Conservation (phyloP, 2,888 invertebrate species). For the Gymnocheta viridis region DNA sequence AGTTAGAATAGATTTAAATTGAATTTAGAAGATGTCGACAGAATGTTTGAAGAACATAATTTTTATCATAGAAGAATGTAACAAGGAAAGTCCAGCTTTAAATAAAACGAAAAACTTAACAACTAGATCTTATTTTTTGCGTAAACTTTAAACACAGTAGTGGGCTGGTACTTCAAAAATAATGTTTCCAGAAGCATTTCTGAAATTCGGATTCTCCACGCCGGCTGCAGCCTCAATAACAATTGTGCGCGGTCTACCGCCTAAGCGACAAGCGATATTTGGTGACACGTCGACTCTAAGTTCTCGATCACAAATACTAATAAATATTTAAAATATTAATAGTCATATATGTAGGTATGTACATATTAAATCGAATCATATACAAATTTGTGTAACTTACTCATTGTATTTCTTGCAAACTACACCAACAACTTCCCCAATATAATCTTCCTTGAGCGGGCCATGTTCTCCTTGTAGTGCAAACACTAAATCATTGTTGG, state of each 20-base stretch:
- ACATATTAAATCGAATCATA: background rate
- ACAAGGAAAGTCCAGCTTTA: slow-evolving; percentile 56
- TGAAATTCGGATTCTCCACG: slow-evolving; percentile 80
- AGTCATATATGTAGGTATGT: background rate
- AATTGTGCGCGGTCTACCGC: slow-evolving; percentile 87
- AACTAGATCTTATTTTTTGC: background rate
- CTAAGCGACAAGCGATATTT: slow-evolving; percentile 91
- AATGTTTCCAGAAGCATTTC: slow-evolving; percentile 79
- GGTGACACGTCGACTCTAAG: slow-evolving; percentile 88
- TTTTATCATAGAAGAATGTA: slow-evolving; percentile 45
- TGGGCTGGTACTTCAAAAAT: slow-evolving; percentile 82
- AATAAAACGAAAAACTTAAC: slow-evolving; percentile 18
- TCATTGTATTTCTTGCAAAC: slow-evolving; percentile 88
- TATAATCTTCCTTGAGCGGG: slow-evolving; percentile 86
- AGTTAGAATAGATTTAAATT: background rate
- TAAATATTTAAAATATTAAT: background rate
- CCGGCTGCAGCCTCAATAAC: slow-evolving; percentile 79
- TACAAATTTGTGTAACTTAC: slow-evolving; percentile 84
- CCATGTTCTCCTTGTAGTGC: slow-evolving; percentile 84
- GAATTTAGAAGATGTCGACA: background rate
- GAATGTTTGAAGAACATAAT: background rate
- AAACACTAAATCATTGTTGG: slow-evolving; percentile 94
- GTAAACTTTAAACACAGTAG: slow-evolving; percentile 76
- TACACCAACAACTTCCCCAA: slow-evolving; percentile 94
- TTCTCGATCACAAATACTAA: slow-evolving; percentile 87